Evolutionary conservation across 1,140 invertebrate genomes (phyloP), one percentile per base, ranked within the genome.

Genomic region (Plectrocnemia conspersa): DNA sequence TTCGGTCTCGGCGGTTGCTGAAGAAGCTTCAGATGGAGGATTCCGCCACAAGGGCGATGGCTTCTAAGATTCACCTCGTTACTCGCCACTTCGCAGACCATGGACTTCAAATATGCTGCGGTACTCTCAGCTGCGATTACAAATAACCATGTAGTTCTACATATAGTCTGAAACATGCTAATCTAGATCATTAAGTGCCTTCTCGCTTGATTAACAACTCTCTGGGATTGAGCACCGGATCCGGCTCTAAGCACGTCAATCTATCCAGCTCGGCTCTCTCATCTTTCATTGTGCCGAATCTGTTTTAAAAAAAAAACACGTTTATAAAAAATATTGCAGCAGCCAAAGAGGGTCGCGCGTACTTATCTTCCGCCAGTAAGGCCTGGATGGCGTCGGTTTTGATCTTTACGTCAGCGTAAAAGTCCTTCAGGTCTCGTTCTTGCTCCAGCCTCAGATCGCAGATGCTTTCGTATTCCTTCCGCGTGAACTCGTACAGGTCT

Each of bases 401-500:
- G 2, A 63, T 63, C 4, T 62, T 53, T 1, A 71, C 60, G 1
- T 71, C 69, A 25, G 65, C 69, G 46, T 66, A 75, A 47, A 75
- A 75, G 11, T 67, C 66, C 5, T 41, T 63, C 19, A 70, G 63
- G 1, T 63, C 60, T 1, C 66, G 65, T 3, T 69, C 70, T 44
- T 73, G 68, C 29, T 69, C 65, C 10, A 68, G 63, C 23, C 71
- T 70, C 35, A 73, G 41, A 22, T 65, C 65, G 21, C 66, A 66
- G 1, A 67, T 67, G 1, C 60, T 66, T 3, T 63, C 56, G 38
- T 72, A 66, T 42, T 75, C 72, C 40, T 66, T 68, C 2, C 67
- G 66, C 41, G 69, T 73, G 53, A 72, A 73, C 9, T 62, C 61
- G 35, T 68, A 74, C 0, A 75, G 58, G 64, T 75, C 72, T 75